These are phyloP conservation scores for Eilema depressum DNA, from an alignment of 2,888 invertebrate species.

Conservation along the genomic window DNA sequence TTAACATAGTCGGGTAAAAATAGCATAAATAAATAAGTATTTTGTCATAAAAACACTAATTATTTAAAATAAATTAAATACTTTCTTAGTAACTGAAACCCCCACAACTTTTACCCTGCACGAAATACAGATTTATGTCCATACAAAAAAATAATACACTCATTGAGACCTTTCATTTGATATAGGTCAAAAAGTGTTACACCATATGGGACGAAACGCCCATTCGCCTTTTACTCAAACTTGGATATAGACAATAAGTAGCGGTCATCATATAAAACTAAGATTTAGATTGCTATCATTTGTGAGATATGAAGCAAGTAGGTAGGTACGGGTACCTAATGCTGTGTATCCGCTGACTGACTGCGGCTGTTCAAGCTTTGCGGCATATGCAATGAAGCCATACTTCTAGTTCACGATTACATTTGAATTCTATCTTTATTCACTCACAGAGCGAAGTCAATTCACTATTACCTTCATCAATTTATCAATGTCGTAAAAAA, in stretches of 20 bases:
- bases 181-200: too few species aligned
- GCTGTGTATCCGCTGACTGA: constrained; percentile 60
- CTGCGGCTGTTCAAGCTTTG: constrained; percentile 51
- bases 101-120: too few species aligned
- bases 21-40: too few species aligned
- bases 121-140: too few species aligned
- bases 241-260: neutral
- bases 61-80: too few species aligned
- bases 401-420: constrained; percentile 44
- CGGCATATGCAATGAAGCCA: constrained; percentile 54
- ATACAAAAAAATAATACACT: too few species aligned
- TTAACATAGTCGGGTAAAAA: too few species aligned
- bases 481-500: constrained; percentile 40
- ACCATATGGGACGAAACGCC: too few species aligned
- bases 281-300: constrained; percentile 48
- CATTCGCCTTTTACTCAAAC: neutral
- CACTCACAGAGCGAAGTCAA: constrained; percentile 28
- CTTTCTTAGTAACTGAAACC: too few species aligned
- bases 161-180: too few species aligned
- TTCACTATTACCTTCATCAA: constrained; percentile 34
- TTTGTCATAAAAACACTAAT: too few species aligned
- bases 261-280: constrained; percentile 15
- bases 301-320: constrained; percentile 65
- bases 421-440: constrained; percentile 48
- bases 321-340: too few species aligned